These are phyloP conservation scores for Oophaga sylvatica DNA, from an alignment of 2,797 vertebrate genomes.

Conservation along the genomic window DNA sequence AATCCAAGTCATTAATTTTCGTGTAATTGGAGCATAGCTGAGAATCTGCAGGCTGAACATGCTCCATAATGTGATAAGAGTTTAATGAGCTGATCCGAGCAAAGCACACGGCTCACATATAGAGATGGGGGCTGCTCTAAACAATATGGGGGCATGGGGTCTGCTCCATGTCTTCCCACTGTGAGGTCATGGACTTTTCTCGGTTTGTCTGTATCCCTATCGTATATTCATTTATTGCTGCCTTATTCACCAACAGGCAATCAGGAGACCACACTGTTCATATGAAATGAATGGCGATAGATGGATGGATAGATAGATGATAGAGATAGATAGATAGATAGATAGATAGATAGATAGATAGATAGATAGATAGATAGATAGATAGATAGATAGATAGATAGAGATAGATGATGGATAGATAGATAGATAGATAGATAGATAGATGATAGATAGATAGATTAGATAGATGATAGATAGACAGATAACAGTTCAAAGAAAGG, in stretches of 20 bases:
- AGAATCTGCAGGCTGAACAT: constrained; percentile 5
- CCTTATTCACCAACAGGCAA: background rate
- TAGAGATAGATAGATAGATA: background rate
- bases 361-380: background rate
- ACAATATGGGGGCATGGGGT: constrained; percentile 10
- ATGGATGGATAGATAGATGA: background rate
- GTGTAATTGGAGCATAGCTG: constrained; percentile 26
- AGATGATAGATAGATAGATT: background rate
- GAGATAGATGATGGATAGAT: background rate
- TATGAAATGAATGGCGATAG: background rate
- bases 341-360: background rate
- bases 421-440: background rate
- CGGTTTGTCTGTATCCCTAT: constrained; percentile 10
- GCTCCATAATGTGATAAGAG: constrained; percentile 8
- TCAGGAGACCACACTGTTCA: background rate
- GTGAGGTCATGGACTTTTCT: constrained; percentile 32
- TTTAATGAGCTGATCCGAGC: constrained; percentile 26
- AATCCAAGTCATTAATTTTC: constrained; percentile 5
- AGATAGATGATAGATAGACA: background rate
- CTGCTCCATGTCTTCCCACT: constrained; percentile 23
- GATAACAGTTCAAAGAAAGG: no score
- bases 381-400: background rate
- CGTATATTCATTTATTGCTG: background rate
- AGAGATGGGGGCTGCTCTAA: constrained; percentile 1
- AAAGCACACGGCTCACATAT: background rate